Conservation (phyloP, 1,140 invertebrate genomes). For the Cyphomyrmex costatus region DNA sequence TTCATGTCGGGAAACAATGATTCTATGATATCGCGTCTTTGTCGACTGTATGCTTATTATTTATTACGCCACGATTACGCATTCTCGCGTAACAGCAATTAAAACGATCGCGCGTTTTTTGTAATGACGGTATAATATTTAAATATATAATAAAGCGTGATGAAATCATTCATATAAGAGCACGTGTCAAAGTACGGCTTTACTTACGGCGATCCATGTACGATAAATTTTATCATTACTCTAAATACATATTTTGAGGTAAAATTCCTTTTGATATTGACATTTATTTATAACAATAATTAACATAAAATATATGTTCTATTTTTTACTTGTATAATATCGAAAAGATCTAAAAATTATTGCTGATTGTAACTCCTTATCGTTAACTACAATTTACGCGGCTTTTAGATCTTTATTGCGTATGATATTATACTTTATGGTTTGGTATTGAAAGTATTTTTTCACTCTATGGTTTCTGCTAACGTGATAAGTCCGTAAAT, state of each 20-base stretch:
- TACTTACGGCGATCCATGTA: too few species aligned
- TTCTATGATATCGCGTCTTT: neutral
- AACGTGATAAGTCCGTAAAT: conserved; percentile 7
- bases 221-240: neutral
- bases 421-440: conserved; percentile 21
- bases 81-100: neutral
- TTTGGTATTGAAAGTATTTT: conserved; percentile 12
- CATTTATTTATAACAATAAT: neutral
- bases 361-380: neutral
- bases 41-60: neutral
- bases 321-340: neutral
- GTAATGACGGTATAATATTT: conserved; percentile 1
- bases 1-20: neutral
- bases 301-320: neutral
- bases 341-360: neutral
- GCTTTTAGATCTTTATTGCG: neutral
- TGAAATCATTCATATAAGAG: neutral
- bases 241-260: neutral
- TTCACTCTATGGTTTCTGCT: neutral
- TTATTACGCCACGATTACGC: neutral
- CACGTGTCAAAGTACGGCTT: neutral
- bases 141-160: conserved; percentile 18
- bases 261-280: neutral
- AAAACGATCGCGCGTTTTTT: neutral
- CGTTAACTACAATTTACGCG: conserved; percentile 14